These are phyloP conservation scores for Hoplodrina ambigua DNA, from an alignment of 2,888 invertebrate species.

Conservation along the genomic window DNA sequence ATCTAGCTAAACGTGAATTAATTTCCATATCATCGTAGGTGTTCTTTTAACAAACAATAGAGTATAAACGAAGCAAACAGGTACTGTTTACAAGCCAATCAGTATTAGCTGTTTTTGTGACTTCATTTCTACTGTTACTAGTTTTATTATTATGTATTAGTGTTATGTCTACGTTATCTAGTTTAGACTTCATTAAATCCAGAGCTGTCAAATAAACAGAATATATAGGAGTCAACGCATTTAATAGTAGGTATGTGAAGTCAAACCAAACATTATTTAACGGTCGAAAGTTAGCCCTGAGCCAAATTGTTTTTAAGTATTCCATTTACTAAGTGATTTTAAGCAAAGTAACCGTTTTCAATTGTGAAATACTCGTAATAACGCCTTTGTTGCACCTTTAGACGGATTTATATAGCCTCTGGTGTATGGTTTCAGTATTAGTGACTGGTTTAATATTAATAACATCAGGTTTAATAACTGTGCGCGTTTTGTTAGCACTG, in stretches of 20 bases:
- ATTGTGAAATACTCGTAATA: slow-evolving; percentile 20
- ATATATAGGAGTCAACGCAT: slow-evolving; percentile 18
- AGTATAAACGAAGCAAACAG: not conserved
- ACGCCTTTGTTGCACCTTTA: slow-evolving; percentile 42
- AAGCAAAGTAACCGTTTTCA: slow-evolving; percentile 48
- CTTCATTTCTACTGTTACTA: not conserved
- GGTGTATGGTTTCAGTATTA: slow-evolving; percentile 69
- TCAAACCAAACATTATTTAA: slow-evolving; percentile 28
- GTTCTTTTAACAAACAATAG: not conserved
- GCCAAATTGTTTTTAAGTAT: slow-evolving; percentile 26
- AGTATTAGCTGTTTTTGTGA: not conserved
- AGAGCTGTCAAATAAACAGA: slow-evolving; percentile 14
- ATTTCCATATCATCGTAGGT: slow-evolving; percentile 11
- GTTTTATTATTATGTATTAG: slow-evolving; percentile 7
- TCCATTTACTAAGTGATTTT: slow-evolving; percentile 51
- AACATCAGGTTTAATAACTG: slow-evolving; percentile 46
- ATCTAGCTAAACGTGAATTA: slow-evolving; percentile 9
- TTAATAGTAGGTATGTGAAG: slow-evolving; percentile 13
- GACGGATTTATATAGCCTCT: slow-evolving; percentile 35
- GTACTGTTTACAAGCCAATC: not conserved
- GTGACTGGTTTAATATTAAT: slow-evolving; percentile 55
- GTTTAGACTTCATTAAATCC: slow-evolving; percentile 15
- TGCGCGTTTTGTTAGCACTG: slow-evolving; percentile 66
- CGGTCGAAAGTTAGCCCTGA: slow-evolving; percentile 22
- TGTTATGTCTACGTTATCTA: slow-evolving; percentile 22